Conservation (phyloP, 2,888 invertebrate genomes). For the Cremastinae sp. region DNA sequence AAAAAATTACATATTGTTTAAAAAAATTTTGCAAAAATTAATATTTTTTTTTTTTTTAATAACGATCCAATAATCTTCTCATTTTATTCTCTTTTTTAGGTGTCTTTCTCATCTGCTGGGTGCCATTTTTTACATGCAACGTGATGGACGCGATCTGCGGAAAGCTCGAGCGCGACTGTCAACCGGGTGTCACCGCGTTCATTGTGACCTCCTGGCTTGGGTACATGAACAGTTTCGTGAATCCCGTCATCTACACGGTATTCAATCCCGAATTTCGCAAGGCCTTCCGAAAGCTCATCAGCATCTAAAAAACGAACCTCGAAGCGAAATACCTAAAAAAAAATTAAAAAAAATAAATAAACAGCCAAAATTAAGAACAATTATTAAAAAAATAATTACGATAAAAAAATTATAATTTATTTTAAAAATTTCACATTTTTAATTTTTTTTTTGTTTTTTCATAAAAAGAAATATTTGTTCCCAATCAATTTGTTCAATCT, state of each 20-base stretch:
- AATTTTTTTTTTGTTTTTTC: too few species aligned
- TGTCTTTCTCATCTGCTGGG: constrained; percentile 98
- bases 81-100: constrained; percentile 83
- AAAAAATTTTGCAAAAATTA: not conserved
- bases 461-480: too few species aligned
- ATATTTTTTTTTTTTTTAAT: constrained; percentile 19
- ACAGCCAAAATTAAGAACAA: too few species aligned
- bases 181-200: constrained; percentile 93
- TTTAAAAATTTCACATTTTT: too few species aligned
- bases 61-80: not conserved
- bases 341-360: too few species aligned
- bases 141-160: constrained; percentile 98
- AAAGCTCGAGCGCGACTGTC: constrained; percentile 89
- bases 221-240: constrained; percentile 97
- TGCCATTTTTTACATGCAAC: constrained; percentile 99
- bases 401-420: too few species aligned
- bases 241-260: constrained; percentile 96
- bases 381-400: too few species aligned
- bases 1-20: too few species aligned
- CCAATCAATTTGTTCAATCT: too few species aligned
- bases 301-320: constrained; percentile 65
- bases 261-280: constrained; percentile 99
- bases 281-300: constrained; percentile 96
- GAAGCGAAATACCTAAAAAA: not conserved
- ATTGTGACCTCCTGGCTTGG: constrained; percentile 98